Base-by-base conservation (phyloP, 1,140 invertebrate genomes). In the Drosophila rufa region DNA sequence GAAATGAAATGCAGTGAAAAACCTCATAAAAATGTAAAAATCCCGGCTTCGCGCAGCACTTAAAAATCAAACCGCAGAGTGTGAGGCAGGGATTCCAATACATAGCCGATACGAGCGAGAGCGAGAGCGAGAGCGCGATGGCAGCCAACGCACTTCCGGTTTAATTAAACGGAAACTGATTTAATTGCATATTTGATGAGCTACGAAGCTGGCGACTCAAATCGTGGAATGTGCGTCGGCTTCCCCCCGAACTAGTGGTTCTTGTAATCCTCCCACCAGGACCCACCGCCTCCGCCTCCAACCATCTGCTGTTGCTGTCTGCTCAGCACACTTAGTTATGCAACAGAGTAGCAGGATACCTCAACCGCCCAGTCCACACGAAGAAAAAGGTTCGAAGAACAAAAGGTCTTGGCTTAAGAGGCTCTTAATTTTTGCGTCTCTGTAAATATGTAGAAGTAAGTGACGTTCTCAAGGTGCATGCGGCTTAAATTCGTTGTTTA, bases 181-280 rank as follows among this genome's bases (percentile, higher is more conserved):
- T 92, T 92, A 92, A 92, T 92, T 92, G 91, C 91, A 92, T 92
- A 92, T 92, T 92, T 92, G 91, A 92, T 92, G 91, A 92, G 91
- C 85, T 84, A 64, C 77, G 84, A 75, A 75, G 80, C 83, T 55
- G 76, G 56, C 67, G 69, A 43, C 77, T 45, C 77, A 68, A 84
- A 81, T 80, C 67, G 82, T 66, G 76, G 82, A 80, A 62, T 84
- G 74, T 75, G 66, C 75, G 38, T 11, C 33, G 8, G 2, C 33
- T 11, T 11, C 33, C 30, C 8, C 33, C 61, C 57, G 46, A 61
- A 79, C 76, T 74, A 74, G 76, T 62, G 56, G 57, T 56, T 80
- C 46, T 57, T 48, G 61, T 78, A 64, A 73, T 83, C 65, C 55
- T 59, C 59, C 66, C 58, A 17, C 47, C 65, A 65, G 17, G 17